These are phyloP conservation scores for Tupaia chinensis DNA, from an alignment of 2,113 vertebrate species.

Conservation along the genomic window DNA sequence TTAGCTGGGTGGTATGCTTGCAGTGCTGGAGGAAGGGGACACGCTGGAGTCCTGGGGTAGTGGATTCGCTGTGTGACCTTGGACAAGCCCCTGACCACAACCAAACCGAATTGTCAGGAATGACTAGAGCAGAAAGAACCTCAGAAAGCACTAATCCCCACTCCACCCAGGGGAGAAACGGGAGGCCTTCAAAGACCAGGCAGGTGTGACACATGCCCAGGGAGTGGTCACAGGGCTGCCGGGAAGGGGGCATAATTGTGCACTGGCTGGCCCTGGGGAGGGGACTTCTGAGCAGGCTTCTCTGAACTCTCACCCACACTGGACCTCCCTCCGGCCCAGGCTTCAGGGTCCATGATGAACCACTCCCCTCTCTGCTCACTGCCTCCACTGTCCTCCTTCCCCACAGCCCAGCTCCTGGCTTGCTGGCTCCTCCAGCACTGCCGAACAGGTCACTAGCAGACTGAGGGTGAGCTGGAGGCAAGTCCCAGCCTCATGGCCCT, in stretches of 20 bases:
- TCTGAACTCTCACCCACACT: not conserved
- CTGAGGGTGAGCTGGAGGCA: not conserved
- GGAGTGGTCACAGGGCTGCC: not conserved
- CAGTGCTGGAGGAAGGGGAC: accelerated
- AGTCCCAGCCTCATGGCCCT: not conserved
- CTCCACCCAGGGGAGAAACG: not conserved
- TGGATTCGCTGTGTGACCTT: not conserved
- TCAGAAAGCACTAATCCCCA: not conserved
- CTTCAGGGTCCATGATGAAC: too few relatives aligned
- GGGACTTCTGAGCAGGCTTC: not conserved
- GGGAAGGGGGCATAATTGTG: too few relatives aligned
- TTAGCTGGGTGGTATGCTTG: accelerated
- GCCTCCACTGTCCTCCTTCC: not conserved
- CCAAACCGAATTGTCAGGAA: not conserved
- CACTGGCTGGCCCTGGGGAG: not conserved
- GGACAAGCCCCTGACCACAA: not conserved
- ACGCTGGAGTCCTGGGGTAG: accelerated
- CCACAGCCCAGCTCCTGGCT: not conserved
- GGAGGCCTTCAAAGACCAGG: too few relatives aligned
- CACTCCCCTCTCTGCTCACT: accelerated
- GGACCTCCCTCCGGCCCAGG: not conserved
- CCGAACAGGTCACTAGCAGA: not conserved
- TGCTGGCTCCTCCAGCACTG: too few relatives aligned
- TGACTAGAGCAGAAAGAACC: not conserved
- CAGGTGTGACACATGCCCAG: not conserved